Evolutionary conservation across 2,888 invertebrate genomes (phyloP).

Genomic region (Leptinotarsa juncta): DNA sequence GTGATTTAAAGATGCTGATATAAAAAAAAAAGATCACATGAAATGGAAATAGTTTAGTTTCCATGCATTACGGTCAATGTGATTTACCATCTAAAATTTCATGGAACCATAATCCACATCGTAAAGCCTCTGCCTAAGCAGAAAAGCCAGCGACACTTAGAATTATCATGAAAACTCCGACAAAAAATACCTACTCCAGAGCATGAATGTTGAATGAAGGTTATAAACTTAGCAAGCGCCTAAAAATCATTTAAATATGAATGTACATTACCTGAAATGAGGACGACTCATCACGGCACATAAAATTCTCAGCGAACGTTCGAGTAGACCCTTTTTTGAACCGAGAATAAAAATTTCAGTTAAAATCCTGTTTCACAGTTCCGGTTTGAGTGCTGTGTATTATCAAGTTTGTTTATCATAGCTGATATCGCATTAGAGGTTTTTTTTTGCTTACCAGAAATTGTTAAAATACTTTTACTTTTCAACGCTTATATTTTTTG

Average conservation of each 20-base stretch:
- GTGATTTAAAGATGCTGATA: background rate
- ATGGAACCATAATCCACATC: background rate
- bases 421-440: slow-evolving; percentile 4
- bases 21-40: no score
- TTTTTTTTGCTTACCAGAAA: background rate
- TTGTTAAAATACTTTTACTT: background rate
- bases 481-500: background rate
- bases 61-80: background rate
- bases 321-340: background rate
- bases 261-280: slow-evolving; percentile 11
- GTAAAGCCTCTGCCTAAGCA: slow-evolving; percentile 1
- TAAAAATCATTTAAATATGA: slow-evolving; percentile 14
- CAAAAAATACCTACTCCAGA: background rate
- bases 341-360: background rate
- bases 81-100: background rate
- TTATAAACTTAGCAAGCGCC: slow-evolving; percentile 10
- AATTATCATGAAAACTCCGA: slow-evolving; percentile 10
- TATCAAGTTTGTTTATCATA: slow-evolving; percentile 8
- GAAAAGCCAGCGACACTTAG: background rate
- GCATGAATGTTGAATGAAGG: slow-evolving; percentile 12
- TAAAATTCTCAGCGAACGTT: slow-evolving; percentile 4
- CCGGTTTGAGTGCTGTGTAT: background rate
- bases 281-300: background rate
- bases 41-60: background rate
- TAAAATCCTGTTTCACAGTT: slow-evolving; percentile 12